Percentiles rank a stretch among this genome's conserved stretches.
Evolutionary conservation across 2,888 invertebrate genomes (phyloP).

Genomic region (Luperina testacea): DNA sequence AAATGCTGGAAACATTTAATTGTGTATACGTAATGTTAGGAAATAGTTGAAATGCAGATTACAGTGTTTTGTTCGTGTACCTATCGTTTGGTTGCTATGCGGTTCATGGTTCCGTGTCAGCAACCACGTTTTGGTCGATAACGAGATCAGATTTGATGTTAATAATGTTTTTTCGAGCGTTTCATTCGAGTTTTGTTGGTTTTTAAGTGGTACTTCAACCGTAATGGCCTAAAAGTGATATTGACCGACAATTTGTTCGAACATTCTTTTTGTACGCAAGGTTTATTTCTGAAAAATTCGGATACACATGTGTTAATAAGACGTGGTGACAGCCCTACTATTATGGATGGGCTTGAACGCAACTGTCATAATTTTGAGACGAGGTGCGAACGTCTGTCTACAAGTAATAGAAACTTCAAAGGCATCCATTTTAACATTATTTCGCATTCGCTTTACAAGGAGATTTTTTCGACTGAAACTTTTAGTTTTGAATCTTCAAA

Average conservation of each 20-base stretch:
- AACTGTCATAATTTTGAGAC: constrained; percentile 19
- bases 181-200: constrained; percentile 66
- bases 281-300: constrained; percentile 54
- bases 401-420: constrained; percentile 7
- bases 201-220: constrained; percentile 67
- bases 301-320: constrained; percentile 42
- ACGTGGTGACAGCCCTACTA: constrained; percentile 46
- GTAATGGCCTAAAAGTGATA: constrained; percentile 65
- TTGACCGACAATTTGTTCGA: constrained; percentile 64
- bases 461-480: background rate
- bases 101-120: constrained; percentile 68
- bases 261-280: constrained; percentile 52
- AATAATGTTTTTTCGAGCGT: constrained; percentile 68
- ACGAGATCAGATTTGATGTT: constrained; percentile 69
- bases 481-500: constrained; percentile 16
- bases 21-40: constrained; percentile 80
- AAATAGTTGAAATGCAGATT: constrained; percentile 74
- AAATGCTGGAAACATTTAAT: constrained; percentile 86
- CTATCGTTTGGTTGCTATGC: constrained; percentile 66
- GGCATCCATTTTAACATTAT: constrained; percentile 7
- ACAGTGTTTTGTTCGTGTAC: constrained; percentile 62
- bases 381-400: constrained; percentile 11
- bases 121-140: constrained; percentile 67
- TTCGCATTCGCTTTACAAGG: constrained; percentile 17
- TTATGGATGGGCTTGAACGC: constrained; percentile 25